Conservation (phyloP, 2,888 invertebrate species). For the Plusia festucae region DNA sequence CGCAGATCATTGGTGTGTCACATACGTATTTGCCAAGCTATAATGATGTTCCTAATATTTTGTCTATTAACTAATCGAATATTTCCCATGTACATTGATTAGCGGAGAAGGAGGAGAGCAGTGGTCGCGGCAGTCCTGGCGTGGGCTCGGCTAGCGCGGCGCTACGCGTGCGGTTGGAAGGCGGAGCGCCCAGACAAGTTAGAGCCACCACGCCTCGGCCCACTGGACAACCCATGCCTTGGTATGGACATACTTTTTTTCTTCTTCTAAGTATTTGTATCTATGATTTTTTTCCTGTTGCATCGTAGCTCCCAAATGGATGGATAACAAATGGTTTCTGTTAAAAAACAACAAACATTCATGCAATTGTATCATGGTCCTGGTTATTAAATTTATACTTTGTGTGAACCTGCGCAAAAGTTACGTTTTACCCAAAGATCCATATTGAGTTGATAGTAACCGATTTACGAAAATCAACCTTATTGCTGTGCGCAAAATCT, state of each 20-base stretch:
- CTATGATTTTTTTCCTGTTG: too few relatives aligned
- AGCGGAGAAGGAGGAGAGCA: slow-evolving; percentile 90
- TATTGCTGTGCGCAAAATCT: too few relatives aligned
- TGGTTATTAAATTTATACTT: neutral
- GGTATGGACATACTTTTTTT: slow-evolving; percentile 58
- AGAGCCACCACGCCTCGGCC: slow-evolving; percentile 90
- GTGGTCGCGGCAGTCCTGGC: slow-evolving; percentile 82
- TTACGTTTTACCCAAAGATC: neutral
- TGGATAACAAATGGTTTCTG: too few relatives aligned
- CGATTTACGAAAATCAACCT: neutral
- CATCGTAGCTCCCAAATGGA: too few relatives aligned
- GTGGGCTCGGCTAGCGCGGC: slow-evolving; percentile 80
- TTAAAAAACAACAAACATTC: too few relatives aligned
- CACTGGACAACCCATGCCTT: slow-evolving; percentile 85
- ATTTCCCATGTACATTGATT: slow-evolving; percentile 25
- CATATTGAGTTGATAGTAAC: neutral
- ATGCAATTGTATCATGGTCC: too few relatives aligned
- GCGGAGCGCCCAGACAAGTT: slow-evolving; percentile 92
- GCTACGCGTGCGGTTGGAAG: slow-evolving; percentile 91
- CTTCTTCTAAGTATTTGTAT: too few relatives aligned
- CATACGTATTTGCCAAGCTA: too few relatives aligned
- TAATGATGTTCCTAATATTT: too few relatives aligned
- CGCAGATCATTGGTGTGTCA: too few relatives aligned
- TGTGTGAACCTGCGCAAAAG: neutral
- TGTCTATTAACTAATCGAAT: neutral